A percentile compares a stretch with the other conserved stretches of the same genome.
These are phyloP conservation scores for Pollachius pollachius DNA, from an alignment of 2,113 vertebrate genomes.

Conservation along the genomic window DNA sequence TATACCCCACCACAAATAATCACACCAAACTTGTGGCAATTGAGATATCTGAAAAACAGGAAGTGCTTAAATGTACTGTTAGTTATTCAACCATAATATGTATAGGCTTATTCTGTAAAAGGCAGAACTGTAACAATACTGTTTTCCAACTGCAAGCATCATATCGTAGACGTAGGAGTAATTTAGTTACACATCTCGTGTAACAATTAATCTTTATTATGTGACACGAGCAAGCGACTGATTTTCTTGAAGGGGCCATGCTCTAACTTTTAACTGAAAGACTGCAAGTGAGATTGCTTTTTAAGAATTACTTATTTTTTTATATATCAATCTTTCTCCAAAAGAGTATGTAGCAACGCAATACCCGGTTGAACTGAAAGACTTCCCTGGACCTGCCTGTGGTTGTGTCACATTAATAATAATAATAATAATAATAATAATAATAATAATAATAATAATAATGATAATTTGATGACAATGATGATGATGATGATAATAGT, in stretches of 20 bases:
- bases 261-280: neutral
- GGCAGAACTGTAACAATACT: slow-evolving; percentile 2
- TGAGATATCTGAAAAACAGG: too few species aligned
- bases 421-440: too few species aligned
- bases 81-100: neutral
- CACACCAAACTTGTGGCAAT: too few species aligned
- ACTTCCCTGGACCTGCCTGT: neutral
- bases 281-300: neutral
- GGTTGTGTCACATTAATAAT: too few species aligned
- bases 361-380: slow-evolving; percentile 41
- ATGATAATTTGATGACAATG: neutral
- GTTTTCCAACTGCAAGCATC: neutral
- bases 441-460: too few species aligned
- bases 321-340: slow-evolving; percentile 17
- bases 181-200: neutral
- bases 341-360: slow-evolving; percentile 51
- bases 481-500: slow-evolving; percentile 11
- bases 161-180: neutral
- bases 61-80: too few species aligned
- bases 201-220: neutral
- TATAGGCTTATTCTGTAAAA: slow-evolving; percentile 11
- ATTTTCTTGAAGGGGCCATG: neutral
- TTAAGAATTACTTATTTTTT: slow-evolving; percentile 4
- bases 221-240: slow-evolving; percentile 3
- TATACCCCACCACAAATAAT: too few species aligned